A percentile compares a stretch with the other conserved stretches of the same genome.
These are phyloP conservation scores for Bufo bufo DNA, from an alignment of 2,113 vertebrate species.

Conservation along the genomic window DNA sequence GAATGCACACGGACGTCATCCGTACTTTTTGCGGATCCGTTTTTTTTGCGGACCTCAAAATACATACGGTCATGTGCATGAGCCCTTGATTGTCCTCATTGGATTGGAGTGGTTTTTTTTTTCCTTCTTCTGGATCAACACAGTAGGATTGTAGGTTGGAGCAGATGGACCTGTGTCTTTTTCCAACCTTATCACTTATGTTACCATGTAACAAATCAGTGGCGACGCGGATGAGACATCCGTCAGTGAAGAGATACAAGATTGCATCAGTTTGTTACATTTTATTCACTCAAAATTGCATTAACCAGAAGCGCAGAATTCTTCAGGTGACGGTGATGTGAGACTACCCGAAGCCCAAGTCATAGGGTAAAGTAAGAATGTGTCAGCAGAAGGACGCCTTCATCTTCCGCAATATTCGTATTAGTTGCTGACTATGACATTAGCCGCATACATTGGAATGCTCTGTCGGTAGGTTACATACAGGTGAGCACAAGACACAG, in stretches of 20 bases:
- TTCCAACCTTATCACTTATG: neutral
- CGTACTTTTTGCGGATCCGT: too few species aligned
- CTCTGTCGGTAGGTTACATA: neutral
- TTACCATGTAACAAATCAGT: too few species aligned
- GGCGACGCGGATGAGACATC: neutral
- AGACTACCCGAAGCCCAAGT: neutral
- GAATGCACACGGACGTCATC: too few species aligned
- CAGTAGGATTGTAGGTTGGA: too few species aligned
- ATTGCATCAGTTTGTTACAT: neutral
- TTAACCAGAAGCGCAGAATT: neutral
- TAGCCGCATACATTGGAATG: conserved; percentile 5
- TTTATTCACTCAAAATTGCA: neutral
- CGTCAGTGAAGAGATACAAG: neutral
- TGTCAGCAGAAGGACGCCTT: neutral
- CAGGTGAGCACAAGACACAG: neutral
- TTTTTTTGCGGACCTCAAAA: too few species aligned
- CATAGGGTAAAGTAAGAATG: neutral
- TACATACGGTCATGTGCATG: too few species aligned
- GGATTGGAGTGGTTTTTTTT: too few species aligned
- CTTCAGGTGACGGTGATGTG: neutral
- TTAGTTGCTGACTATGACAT: neutral
- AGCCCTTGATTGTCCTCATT: too few species aligned
- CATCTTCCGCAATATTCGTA: too few species aligned
- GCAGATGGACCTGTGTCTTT: too few species aligned
- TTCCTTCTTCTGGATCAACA: too few species aligned